Conservation (phyloP, 2,113 vertebrate genomes). For the Psephotus haematonotus region DNA sequence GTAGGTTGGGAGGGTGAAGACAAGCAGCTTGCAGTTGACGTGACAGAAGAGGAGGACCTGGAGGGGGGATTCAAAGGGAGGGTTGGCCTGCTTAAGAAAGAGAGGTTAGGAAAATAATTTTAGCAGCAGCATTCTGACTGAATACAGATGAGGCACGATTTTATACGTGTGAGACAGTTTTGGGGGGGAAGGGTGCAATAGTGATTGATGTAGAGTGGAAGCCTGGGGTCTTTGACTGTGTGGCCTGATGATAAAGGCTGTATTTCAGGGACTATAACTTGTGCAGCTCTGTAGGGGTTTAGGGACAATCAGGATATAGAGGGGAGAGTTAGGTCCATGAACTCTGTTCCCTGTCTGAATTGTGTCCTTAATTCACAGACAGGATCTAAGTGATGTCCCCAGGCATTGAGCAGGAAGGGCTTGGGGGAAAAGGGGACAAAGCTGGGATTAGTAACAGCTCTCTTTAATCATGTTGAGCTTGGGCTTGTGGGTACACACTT, state of each 20-base stretch:
- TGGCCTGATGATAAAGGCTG: background rate
- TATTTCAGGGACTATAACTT: background rate
- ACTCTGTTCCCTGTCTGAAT: background rate
- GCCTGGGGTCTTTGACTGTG: fast-evolving
- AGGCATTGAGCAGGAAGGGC: background rate
- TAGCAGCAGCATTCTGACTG: background rate
- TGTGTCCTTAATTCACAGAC: background rate
- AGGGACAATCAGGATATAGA: background rate
- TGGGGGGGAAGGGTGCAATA: background rate
- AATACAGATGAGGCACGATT: background rate
- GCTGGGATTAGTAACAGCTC: background rate
- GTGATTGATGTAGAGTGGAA: fast-evolving
- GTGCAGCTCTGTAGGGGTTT: background rate
- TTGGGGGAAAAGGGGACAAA: background rate
- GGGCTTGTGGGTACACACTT: slow-evolving; percentile 20
- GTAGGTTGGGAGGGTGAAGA: background rate
- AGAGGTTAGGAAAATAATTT: background rate
- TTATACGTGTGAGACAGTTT: fast-evolving
- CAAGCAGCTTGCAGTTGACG: background rate
- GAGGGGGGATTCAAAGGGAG: background rate
- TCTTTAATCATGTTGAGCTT: background rate
- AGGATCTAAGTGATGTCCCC: background rate
- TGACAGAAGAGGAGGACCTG: background rate
- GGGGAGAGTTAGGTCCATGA: background rate
- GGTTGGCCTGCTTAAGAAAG: background rate